Base-by-base conservation (phyloP, 2,888 invertebrate species). In the Xiphydria camelus region DNA sequence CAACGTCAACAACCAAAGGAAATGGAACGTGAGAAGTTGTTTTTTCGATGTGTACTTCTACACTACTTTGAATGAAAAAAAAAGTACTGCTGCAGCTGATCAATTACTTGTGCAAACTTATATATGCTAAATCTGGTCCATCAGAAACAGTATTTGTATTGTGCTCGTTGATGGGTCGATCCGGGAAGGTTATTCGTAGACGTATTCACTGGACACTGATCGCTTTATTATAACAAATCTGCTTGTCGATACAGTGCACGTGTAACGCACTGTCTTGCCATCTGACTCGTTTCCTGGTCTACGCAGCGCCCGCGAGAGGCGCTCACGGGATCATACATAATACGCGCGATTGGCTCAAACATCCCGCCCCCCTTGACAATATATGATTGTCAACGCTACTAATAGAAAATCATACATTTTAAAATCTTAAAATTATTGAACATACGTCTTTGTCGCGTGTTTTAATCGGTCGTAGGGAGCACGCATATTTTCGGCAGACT, bases 401-500 rank as follows among this genome's bases (percentile, higher is more conserved):
- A 22, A 22, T 22, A 6, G 7, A 6, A 4, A 22, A 22, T 6
- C 22, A 22, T 22, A 22, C 22, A 6, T 22, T 22, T 22, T 22
- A 6, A 22, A 22, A 22, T 22, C 22, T 22, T 6, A 7, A 22
- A 6, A 22, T 22, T 22, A 22, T 22, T 7, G 22, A 7, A 22
- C 5, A 22, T 22, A 22, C 37, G 15, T 20, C 22, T 20, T 2
- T n/a, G 14, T 3, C 21, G 19, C 14, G 4, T 37, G 14, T 21
- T 3, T 20, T 37, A 14, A 21, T 21, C 22, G 14, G 17, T n/a
- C 14, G 33, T 21, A 14, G 41, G 46, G 14, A 41, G 18, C 2
- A 46, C 26, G 35, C 41, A 46, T 20, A 46, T 41, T 15, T 46
- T 46, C 2, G 35, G 41, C 2, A 41, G 22, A 5, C 31, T 36